phyloP scores from a whole-genome alignment of 2,797 vertebrate species.

The Phylloscopus collybita region DNA sequence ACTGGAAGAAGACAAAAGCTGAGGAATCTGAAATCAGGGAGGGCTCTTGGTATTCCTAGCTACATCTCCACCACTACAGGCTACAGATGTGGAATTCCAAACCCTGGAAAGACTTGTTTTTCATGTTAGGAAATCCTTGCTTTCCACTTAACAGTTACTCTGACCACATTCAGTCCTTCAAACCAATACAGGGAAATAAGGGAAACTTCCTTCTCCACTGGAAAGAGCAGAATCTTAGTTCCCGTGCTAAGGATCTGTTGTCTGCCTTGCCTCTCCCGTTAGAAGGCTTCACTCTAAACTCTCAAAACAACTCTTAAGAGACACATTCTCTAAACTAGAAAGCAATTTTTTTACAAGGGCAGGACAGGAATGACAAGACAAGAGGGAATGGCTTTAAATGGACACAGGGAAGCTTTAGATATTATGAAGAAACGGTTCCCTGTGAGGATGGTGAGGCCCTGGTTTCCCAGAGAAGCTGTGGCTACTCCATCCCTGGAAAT shows the following conservation, averaged over 20 bases:
- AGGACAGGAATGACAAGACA: not conserved
- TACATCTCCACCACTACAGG: not conserved
- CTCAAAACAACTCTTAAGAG: not conserved
- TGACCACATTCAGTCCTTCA: not conserved
- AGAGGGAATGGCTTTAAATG: not conserved
- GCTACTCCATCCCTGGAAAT: not conserved
- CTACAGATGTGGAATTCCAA: not conserved
- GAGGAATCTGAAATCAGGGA: not conserved
- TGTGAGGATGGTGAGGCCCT: not conserved
- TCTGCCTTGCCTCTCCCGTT: fast-evolving
- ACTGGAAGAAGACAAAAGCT: not conserved
- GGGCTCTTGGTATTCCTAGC: not conserved
- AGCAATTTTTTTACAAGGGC: not conserved
- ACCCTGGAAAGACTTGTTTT: not conserved
- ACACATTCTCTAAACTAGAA: not conserved
- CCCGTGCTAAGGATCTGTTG: not conserved
- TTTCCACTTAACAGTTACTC: not conserved
- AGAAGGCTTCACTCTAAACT: not conserved
- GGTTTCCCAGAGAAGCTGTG: not conserved
- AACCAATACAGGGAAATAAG: not conserved
- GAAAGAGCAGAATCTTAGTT: not conserved
- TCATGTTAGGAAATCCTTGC: not conserved
- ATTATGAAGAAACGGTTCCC: not conserved
- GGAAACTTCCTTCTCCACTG: not conserved
- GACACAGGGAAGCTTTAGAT: not conserved